Conservation (phyloP, 2,888 invertebrate species). For the Aphodius sticticus region DNA sequence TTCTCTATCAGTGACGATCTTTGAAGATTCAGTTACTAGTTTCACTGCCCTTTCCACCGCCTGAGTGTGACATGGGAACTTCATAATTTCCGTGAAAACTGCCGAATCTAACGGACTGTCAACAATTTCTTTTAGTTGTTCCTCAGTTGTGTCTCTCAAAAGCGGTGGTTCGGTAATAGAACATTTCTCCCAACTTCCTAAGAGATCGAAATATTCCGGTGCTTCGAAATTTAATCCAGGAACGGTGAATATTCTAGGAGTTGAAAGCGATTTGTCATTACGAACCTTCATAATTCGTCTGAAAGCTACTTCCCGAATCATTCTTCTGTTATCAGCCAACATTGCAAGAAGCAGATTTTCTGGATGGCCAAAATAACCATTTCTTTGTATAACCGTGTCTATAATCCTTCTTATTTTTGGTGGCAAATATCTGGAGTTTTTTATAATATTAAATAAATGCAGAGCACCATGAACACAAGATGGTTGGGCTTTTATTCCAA, state of each 20-base stretch:
- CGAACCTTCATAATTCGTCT: background rate
- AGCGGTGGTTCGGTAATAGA: background rate
- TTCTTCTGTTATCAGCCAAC: background rate
- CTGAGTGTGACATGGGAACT: no score
- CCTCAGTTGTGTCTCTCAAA: background rate
- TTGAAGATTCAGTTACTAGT: no score
- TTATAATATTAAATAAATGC: background rate
- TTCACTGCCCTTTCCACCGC: no score
- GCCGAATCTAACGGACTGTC: background rate
- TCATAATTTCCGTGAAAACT: no score
- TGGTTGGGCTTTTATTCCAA: background rate
- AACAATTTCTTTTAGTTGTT: conserved; percentile 4
- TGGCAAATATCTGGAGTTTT: background rate
- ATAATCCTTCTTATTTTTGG: background rate
- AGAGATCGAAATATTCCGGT: background rate
- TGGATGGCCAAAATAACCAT: background rate
- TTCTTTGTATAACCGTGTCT: background rate
- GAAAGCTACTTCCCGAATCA: background rate
- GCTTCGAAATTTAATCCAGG: background rate
- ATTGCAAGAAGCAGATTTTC: background rate
- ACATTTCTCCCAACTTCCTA: conserved; percentile 4
- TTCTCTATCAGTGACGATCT: no score
- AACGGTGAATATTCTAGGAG: background rate
- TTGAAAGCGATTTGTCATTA: background rate
- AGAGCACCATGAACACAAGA: background rate